These are phyloP conservation scores for Stigmatopora argus DNA, from an alignment of 2,113 vertebrate species.

Conservation along the genomic window DNA sequence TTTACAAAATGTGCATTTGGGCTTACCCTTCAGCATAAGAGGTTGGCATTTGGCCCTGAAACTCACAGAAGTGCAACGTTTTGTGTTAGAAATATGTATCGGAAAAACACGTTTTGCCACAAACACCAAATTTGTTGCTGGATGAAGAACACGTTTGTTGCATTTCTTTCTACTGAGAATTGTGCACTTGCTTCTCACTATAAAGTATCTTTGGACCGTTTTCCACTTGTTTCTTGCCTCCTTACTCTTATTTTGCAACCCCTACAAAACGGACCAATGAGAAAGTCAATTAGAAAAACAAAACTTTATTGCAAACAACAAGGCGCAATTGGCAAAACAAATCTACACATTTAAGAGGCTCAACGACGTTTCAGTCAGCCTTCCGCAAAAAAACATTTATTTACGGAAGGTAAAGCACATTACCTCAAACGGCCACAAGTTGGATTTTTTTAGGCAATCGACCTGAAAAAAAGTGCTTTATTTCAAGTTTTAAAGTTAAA, in stretches of 20 bases:
- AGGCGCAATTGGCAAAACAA: neutral
- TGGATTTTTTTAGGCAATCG: neutral
- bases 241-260: too few relatives aligned
- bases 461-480: neutral
- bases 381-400: neutral
- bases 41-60: too few relatives aligned
- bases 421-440: slow-evolving; percentile 1
- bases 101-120: too few relatives aligned
- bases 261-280: neutral
- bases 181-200: neutral
- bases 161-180: too few relatives aligned
- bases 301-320: neutral
- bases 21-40: too few relatives aligned
- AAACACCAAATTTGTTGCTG: too few relatives aligned
- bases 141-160: too few relatives aligned
- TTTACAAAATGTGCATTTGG: too few relatives aligned
- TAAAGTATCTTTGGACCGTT: neutral
- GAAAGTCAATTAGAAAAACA: neutral
- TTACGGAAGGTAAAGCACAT: neutral
- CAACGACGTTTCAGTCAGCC: neutral
- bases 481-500: neutral
- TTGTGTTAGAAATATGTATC: too few relatives aligned
- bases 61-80: too few relatives aligned
- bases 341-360: neutral
- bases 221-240: neutral